Evolutionary conservation across 1,140 invertebrate genomes (phyloP).

Genomic region (Anoplophora glabripennis): DNA sequence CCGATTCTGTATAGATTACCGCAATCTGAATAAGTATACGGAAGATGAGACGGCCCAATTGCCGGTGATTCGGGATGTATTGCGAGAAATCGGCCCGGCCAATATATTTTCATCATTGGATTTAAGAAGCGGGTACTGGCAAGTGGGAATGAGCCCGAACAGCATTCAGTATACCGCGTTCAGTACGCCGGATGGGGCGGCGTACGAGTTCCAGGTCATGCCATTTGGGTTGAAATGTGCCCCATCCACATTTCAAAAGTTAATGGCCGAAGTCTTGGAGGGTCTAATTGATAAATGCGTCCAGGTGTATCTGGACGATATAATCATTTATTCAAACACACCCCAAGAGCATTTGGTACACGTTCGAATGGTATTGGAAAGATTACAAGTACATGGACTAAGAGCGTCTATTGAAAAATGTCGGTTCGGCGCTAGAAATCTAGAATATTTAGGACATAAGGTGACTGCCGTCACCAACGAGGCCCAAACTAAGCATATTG

Average conservation of each 20-base stretch:
- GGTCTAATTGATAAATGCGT: constrained; percentile 17
- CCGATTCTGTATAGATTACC: constrained; percentile 36
- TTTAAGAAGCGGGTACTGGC: constrained; percentile 36
- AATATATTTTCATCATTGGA: constrained; percentile 30
- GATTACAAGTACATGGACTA: not conserved
- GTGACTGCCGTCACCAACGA: not conserved
- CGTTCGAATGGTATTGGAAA: constrained; percentile 4
- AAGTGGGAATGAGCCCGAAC: constrained; percentile 25
- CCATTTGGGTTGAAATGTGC: constrained; percentile 35
- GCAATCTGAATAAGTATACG: constrained; percentile 48
- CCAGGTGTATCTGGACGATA: constrained; percentile 23
- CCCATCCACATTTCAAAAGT: constrained; percentile 27
- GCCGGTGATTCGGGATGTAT: constrained; percentile 13
- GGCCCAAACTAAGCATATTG: constrained; percentile 9
- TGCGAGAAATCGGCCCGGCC: constrained; percentile 16
- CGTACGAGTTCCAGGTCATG: constrained; percentile 33
- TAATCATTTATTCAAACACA: constrained; percentile 9
- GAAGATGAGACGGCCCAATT: constrained; percentile 37
- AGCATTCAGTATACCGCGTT: constrained; percentile 29
- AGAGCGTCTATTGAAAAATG: constrained; percentile 8
- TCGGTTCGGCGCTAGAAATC: not conserved
- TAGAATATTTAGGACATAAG: constrained; percentile 13
- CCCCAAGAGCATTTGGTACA: not conserved
- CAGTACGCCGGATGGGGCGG: constrained; percentile 30
- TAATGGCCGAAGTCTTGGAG: constrained; percentile 21